A percentile compares a stretch with the other conserved stretches of the same genome.
Conservation (phyloP, 1,140 invertebrate species). For the Macrobrachium nipponense region DNA sequence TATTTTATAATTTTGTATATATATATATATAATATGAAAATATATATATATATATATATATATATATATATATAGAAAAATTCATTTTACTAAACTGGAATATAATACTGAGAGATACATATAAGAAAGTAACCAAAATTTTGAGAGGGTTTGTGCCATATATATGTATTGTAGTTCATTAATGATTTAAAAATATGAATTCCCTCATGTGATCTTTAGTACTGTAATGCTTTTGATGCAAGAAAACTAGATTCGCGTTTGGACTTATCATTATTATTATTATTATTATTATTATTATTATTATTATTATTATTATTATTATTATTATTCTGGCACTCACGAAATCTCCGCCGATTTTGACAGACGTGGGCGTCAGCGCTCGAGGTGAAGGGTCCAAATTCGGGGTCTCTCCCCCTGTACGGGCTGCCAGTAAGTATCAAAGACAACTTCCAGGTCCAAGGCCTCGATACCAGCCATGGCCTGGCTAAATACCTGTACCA, state of each 20-base stretch:
- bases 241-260: not conserved
- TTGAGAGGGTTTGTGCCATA: too few species aligned
- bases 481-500: constrained; percentile 67
- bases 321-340: not conserved
- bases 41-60: not conserved
- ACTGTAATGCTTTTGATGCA: too few species aligned
- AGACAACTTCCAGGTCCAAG: constrained; percentile 67
- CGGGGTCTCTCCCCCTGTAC: constrained; percentile 66
- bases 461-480: constrained; percentile 70
- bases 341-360: not conserved
- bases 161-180: too few species aligned
- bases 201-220: too few species aligned
- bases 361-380: constrained; percentile 67
- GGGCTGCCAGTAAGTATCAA: constrained; percentile 69
- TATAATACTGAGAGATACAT: too few species aligned
- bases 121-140: too few species aligned
- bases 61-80: not conserved
- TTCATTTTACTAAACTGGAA: too few species aligned
- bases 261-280: not conserved
- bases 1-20: not conserved
- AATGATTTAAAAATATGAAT: not conserved
- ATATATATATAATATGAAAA: not conserved
- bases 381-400: constrained; percentile 64
- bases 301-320: not conserved
- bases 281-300: not conserved